Evolutionary conservation across 1,140 invertebrate genomes (phyloP).

Genomic region (Patella vulgata): DNA sequence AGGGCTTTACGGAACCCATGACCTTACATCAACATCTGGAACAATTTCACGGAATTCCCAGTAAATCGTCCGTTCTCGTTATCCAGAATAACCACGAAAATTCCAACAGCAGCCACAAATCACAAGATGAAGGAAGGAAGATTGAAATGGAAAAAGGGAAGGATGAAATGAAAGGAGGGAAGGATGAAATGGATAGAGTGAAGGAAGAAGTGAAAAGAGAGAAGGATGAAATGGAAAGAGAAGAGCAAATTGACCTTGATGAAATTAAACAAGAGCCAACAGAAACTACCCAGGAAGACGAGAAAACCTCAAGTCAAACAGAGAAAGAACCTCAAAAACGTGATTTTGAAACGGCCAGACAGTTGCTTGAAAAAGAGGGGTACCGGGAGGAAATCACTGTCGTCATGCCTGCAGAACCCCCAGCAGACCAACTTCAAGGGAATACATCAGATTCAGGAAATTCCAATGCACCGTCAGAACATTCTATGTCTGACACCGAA

Average conservation of each 20-base stretch:
- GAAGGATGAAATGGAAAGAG: slow-evolving; percentile 9
- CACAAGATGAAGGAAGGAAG: neutral
- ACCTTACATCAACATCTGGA: slow-evolving; percentile 68
- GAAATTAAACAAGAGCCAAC: slow-evolving; percentile 10
- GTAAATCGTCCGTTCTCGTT: neutral
- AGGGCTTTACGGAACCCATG: slow-evolving; percentile 67
- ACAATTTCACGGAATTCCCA: slow-evolving; percentile 55
- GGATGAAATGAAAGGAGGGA: neutral
- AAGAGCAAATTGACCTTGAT: neutral
- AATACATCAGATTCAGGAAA: slow-evolving; percentile 13
- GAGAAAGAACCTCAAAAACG: neutral
- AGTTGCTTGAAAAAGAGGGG: slow-evolving; percentile 48
- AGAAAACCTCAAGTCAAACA: no score
- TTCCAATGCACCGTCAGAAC: slow-evolving; percentile 12
- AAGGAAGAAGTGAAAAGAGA: slow-evolving; percentile 2
- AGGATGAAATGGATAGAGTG: slow-evolving; percentile 1
- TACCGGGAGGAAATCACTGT: slow-evolving; percentile 55
- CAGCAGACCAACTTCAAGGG: slow-evolving; percentile 25
- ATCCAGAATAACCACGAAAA: neutral
- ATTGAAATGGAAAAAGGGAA: neutral
- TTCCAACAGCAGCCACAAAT: neutral
- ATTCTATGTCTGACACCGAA: slow-evolving; percentile 21
- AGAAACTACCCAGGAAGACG: slow-evolving; percentile 6
- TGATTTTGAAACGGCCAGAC: slow-evolving; percentile 25
- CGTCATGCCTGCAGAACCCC: slow-evolving; percentile 56